phyloP scores from a whole-genome alignment of 2,888 invertebrate species.

The Sesia apiformis region DNA sequence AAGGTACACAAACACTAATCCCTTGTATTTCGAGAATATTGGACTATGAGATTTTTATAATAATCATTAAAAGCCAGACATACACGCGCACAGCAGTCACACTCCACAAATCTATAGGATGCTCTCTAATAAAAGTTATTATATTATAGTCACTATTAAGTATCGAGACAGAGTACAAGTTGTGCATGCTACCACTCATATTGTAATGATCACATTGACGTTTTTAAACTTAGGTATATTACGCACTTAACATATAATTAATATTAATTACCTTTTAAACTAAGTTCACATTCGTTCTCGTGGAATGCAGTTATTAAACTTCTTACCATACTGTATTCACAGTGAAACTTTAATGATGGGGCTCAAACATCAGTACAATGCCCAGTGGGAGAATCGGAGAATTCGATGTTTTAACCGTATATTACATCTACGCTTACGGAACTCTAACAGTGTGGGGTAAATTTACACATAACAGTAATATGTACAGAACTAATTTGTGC shows the following conservation, averaged over 20 bases:
- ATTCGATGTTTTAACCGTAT: conserved; percentile 60
- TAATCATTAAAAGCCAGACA: conserved; percentile 62
- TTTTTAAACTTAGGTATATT: conserved; percentile 54
- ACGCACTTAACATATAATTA: conserved; percentile 35
- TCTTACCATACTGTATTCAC: conserved; percentile 48
- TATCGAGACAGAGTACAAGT: conserved; percentile 55
- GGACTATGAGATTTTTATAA: conserved; percentile 52
- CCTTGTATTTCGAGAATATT: conserved; percentile 54
- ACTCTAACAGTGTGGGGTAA: conserved; percentile 47
- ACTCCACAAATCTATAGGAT: conserved; percentile 59
- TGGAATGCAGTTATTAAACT: conserved; percentile 68
- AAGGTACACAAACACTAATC: conserved; percentile 34
- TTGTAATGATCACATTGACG: conserved; percentile 68
- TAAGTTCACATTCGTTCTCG: conserved; percentile 57
- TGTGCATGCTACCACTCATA: conserved; percentile 67
- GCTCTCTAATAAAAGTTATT: conserved; percentile 34
- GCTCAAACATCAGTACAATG: conserved; percentile 65
- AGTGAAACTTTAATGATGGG: conserved; percentile 37
- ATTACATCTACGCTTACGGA: conserved; percentile 50
- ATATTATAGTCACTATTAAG: conserved; percentile 20
- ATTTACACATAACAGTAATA: conserved; percentile 70
- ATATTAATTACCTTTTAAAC: conserved; percentile 35
- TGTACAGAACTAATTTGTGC: conserved; percentile 70
- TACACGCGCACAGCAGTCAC: conserved; percentile 58
- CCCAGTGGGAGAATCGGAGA: conserved; percentile 49